Conservation (phyloP, 2,888 invertebrate genomes). For the Cosmia trapezina region DNA sequence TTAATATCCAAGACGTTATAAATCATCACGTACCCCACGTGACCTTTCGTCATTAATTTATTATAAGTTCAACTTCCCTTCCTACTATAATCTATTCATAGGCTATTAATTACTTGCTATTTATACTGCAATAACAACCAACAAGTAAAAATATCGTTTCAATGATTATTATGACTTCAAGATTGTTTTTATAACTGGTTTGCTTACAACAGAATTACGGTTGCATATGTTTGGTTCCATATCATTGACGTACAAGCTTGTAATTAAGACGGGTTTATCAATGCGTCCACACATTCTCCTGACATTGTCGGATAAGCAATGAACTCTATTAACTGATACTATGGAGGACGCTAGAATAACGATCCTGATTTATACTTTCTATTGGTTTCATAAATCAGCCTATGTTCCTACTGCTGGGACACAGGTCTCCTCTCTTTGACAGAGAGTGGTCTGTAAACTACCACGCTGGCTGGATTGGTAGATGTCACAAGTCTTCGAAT, state of each 20-base stretch:
- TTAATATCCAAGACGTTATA: slow-evolving; percentile 16
- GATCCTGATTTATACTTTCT: slow-evolving; percentile 36
- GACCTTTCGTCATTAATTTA: slow-evolving; percentile 20
- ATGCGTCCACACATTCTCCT: slow-evolving; percentile 64
- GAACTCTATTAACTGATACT: slow-evolving; percentile 58
- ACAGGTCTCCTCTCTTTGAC: no score
- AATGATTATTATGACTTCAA: slow-evolving; percentile 37
- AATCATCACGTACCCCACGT: slow-evolving; percentile 22
- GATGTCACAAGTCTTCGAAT: no score
- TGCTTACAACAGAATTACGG: slow-evolving; percentile 53
- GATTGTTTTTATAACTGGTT: slow-evolving; percentile 56
- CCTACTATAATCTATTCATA: slow-evolving; percentile 47
- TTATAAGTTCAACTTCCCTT: slow-evolving; percentile 19
- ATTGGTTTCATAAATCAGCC: not conserved
- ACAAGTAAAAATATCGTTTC: slow-evolving; percentile 48
- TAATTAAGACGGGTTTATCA: slow-evolving; percentile 70
- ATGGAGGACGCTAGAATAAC: slow-evolving; percentile 49
- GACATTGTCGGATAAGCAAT: slow-evolving; percentile 67
- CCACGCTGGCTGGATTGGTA: no score
- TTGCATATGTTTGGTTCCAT: slow-evolving; percentile 51
- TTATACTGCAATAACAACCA: slow-evolving; percentile 42
- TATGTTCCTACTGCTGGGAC: no score
- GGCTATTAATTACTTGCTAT: slow-evolving; percentile 41
- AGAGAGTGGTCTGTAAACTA: no score
- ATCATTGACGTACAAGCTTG: slow-evolving; percentile 70